A percentile compares a stretch with the other conserved stretches of the same genome.
Evolutionary conservation across 2,797 vertebrate genomes (phyloP).

Genomic region (Streptopelia turtur): DNA sequence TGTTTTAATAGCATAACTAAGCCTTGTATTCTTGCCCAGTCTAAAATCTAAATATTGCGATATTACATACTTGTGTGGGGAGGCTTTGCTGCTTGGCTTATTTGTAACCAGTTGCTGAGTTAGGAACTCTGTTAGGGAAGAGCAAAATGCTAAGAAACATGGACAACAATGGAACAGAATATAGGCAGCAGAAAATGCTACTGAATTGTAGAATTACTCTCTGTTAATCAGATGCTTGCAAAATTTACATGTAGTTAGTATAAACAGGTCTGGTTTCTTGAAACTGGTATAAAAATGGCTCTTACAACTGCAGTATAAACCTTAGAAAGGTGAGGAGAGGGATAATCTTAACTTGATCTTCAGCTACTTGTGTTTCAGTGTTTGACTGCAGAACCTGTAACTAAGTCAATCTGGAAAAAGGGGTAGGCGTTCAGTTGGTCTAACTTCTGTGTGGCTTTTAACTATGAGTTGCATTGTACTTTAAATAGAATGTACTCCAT

Average conservation of each 20-base stretch:
- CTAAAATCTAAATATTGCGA: rapidly evolving
- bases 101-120: neutral
- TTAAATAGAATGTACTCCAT: neutral
- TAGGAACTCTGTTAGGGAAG: neutral
- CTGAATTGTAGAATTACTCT: neutral
- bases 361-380: neutral
- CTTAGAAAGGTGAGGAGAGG: neutral
- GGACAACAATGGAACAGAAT: neutral
- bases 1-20: neutral
- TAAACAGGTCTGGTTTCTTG: neutral
- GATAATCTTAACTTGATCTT: neutral
- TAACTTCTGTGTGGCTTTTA: neutral
- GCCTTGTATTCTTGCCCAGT: slow-evolving; percentile 18
- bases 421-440: neutral
- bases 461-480: neutral
- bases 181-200: neutral
- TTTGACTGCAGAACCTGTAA: neutral
- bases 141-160: neutral
- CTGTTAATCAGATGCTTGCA: rapidly evolving
- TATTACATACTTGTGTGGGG: rapidly evolving
- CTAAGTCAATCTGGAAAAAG: neutral
- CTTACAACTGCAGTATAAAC: rapidly evolving
- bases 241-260: rapidly evolving
- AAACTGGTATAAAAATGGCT: neutral
- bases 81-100: neutral